Evolutionary conservation across 2,888 invertebrate genomes (phyloP), one percentile per base, ranked within the genome.

Genomic region (Eledona agricola): DNA sequence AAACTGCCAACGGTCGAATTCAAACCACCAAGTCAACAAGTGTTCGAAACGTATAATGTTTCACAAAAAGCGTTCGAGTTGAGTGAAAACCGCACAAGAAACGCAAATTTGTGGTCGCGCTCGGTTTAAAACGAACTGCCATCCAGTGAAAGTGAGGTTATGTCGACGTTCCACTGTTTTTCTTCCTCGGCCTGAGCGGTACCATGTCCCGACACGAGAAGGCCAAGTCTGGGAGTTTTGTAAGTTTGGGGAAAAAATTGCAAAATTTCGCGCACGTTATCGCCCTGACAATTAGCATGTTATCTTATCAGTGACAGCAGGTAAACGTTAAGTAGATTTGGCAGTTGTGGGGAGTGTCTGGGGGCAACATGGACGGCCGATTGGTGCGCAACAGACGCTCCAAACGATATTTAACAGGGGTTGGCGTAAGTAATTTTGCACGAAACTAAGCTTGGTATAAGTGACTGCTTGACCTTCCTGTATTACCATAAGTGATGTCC

Each of bases 161-260:
- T 29, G 43, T 54, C 22, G 15, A 26, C 15, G 28, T 25, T 54
- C 19, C 16, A 17, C 3, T 51, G 26, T 52, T 35, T 51, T 7
- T 46, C 13, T 47, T 35, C 23, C 16, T 25, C 3, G 15, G 10
- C 25, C 7, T 11, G 29, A 11, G 43, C n/a, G n/a, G n/a, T n/a
- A 62, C 57, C 22, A 83, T 83, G 82, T 82, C 83, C 66, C 80
- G 83, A 71, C 81, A 83, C 73, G 83, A 83, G 75, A 83, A 83
- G 78, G 80, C 80, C 51, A 84, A 83, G 72, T 83, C 83, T 57
- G 83, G 74, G 56, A 71, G 82, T 76, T 83, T 83, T 80, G 83
- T 84, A 71, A 84, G 84, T 83, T 77, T 34, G 31, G 13, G n/a
- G n/a, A n/a, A n/a, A n/a, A n/a, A n/a, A n/a, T n/a, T n/a, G n/a